phyloP scores from a whole-genome alignment of 2,113 vertebrate genomes.

The Oncorhynchus mykiss region DNA sequence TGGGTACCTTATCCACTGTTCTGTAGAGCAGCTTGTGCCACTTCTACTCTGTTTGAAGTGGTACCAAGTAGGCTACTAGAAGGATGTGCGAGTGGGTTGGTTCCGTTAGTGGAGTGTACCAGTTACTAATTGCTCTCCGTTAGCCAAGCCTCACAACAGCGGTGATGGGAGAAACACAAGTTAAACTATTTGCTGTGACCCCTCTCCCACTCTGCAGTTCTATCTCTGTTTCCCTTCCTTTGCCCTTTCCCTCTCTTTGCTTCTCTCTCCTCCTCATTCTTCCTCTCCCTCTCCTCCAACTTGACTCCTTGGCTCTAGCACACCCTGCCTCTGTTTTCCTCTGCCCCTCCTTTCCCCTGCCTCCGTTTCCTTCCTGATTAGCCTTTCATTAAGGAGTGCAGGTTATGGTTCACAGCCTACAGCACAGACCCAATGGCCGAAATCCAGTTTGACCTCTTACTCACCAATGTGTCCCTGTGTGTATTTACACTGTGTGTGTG shows the following conservation, averaged over 20 bases:
- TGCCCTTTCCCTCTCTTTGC: constrained; percentile 10
- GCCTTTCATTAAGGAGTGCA: constrained; percentile 1
- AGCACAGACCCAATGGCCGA: too few relatives aligned
- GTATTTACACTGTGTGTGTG: too few relatives aligned
- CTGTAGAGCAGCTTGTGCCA: not conserved
- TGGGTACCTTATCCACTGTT: not conserved
- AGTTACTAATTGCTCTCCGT: constrained; percentile 13
- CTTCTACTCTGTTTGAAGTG: not conserved
- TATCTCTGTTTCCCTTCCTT: not conserved
- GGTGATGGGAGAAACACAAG: constrained; percentile 7
- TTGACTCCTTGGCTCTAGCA: not conserved
- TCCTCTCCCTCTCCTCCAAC: not conserved
- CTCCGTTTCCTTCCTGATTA: constrained; percentile 45
- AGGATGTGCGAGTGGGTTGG: not conserved
- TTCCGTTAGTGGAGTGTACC: not conserved
- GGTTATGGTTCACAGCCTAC: too few relatives aligned
- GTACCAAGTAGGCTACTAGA: too few relatives aligned
- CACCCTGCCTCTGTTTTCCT: constrained; percentile 44
- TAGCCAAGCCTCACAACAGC: constrained; percentile 6
- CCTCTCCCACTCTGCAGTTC: constrained; percentile 4
- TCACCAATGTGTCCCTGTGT: too few relatives aligned
- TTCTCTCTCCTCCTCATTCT: not conserved
- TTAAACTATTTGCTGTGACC: not conserved
- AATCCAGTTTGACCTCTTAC: too few relatives aligned
- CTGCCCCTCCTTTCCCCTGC: constrained; percentile 30